These are phyloP conservation scores for Tenthredo distinguenda DNA, from an alignment of 2,888 invertebrate species.

Conservation along the genomic window DNA sequence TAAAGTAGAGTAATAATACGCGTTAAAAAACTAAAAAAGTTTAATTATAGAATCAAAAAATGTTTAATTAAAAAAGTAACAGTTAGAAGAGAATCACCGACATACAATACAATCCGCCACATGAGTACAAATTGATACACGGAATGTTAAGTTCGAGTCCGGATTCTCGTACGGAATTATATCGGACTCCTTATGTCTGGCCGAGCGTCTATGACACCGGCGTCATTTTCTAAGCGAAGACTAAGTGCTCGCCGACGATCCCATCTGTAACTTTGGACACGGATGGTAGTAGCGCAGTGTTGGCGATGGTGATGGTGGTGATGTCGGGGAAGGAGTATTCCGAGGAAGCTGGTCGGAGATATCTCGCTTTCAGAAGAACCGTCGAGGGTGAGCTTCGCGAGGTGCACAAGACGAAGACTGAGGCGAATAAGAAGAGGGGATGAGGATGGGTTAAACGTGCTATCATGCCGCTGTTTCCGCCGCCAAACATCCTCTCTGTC, in stretches of 20 bases:
- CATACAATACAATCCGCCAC: no score
- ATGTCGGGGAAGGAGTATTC: neutral
- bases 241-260: conserved; percentile 56
- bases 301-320: neutral
- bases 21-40: no score
- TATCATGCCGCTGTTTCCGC: conserved; percentile 68
- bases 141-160: neutral
- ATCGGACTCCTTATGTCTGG: neutral
- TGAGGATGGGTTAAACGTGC: conserved; percentile 64
- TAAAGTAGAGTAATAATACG: no score
- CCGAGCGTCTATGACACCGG: conserved; percentile 57
- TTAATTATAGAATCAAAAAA: no score
- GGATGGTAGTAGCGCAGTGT: conserved; percentile 3
- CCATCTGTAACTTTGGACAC: conserved; percentile 56
- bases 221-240: conserved; percentile 63
- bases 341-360: neutral
- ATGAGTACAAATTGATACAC: neutral
- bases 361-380: conserved; percentile 3
- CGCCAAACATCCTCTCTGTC: conserved; percentile 67
- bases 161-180: neutral
- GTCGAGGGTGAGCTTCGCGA: neutral
- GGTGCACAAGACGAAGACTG: conserved; percentile 15
- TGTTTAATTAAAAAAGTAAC: no score
- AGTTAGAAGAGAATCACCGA: no score
- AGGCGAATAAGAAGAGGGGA: neutral